Base-by-base conservation (phyloP, 2,888 invertebrate species). In the Epiblema foenella region DNA sequence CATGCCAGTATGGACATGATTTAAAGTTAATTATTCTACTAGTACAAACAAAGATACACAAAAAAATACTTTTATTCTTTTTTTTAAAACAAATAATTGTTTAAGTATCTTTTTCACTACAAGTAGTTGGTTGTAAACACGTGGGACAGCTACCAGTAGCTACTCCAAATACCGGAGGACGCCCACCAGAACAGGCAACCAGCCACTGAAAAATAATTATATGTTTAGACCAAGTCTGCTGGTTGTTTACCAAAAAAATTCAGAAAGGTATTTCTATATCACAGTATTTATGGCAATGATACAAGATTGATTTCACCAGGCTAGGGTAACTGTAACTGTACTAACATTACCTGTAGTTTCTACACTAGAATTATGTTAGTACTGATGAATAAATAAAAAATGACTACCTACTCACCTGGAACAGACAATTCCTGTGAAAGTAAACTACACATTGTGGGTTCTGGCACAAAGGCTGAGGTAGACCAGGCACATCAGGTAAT, bases 381-480 rank as follows among this genome's bases (percentile, higher is more conserved):
- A 29, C 29, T 29, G 5, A 33, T 33, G 7, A 33, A 33, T 33
- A 7, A 33, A 33, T 1, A 33, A 8, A 12, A 12, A n/a, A 46
- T 46, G n/a, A n/a, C 7, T 59, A 58, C 59, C n/a, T n/a, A 24
- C 2, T 1, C 12, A 91, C 91, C 88, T 89, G 85, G 81, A 82
- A 91, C 42, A 93, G 81, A 77, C 93, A 93, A 65, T 68, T 83
- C 76, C 86, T 87, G 73, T 93, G 93, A 73, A 84, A 93, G 75
- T 85, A 85, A 49, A 86, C 86, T 17, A 86, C 89, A 83, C 93
- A 93, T 10, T 73, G 75, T 20, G 76, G 49, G 76, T 91, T 91
- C 75, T 85, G 85, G 71, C 93, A 93, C 17, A 93, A 76, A n/a
- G 92, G 92, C 56, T 86, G 85, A 5, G 93, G 92, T n/a, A 89